phyloP scores from a whole-genome alignment of 1,140 invertebrate genomes.

The Sinonovacula constricta region DNA sequence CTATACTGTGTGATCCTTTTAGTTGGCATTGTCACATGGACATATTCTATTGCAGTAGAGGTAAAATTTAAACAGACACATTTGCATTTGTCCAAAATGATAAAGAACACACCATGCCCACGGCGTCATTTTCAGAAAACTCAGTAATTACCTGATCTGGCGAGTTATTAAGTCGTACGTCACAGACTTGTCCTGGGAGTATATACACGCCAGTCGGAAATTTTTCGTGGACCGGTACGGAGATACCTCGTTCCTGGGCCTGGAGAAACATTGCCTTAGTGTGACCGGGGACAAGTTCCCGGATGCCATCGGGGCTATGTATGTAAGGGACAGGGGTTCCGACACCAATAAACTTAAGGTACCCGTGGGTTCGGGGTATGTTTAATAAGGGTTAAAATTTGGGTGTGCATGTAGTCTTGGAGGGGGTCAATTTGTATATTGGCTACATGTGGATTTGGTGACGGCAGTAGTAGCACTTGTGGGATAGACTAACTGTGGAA shows the following conservation, averaged over 20 bases:
- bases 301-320: constrained; percentile 81
- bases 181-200: constrained; percentile 82
- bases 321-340: constrained; percentile 76
- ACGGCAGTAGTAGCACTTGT: no score
- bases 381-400: no score
- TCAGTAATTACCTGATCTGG: constrained; percentile 84
- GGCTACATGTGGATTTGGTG: no score
- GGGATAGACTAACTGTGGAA: no score
- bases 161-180: constrained; percentile 81
- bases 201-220: constrained; percentile 80
- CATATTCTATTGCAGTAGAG: no score
- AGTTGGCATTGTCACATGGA: no score
- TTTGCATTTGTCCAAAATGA: no score
- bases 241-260: constrained; percentile 78
- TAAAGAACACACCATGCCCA: neutral
- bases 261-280: constrained; percentile 82
- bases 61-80: no score
- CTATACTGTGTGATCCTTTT: no score
- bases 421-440: no score
- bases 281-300: constrained; percentile 80
- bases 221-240: constrained; percentile 81
- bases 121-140: constrained; percentile 76
- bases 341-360: constrained; percentile 63
- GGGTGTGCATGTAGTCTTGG: no score
- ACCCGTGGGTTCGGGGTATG: neutral